Conservation (phyloP, 2,888 invertebrate species). For the Nudaria mundana region DNA sequence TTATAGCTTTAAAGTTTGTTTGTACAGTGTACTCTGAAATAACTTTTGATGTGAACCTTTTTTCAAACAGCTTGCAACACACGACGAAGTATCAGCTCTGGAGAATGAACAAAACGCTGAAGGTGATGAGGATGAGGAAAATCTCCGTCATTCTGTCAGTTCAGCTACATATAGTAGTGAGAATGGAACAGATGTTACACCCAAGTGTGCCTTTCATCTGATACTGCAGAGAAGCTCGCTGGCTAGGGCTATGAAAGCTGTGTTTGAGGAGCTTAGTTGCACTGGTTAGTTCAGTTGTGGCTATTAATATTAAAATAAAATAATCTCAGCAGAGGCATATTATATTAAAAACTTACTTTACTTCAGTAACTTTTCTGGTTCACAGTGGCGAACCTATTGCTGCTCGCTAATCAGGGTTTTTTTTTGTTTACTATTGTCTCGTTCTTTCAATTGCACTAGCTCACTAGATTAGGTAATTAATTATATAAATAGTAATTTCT, state of each 20-base stretch:
- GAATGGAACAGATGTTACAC: conserved; percentile 40
- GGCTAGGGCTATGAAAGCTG: conserved; percentile 90
- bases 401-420: too few species aligned
- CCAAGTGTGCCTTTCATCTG: conserved; percentile 87
- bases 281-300: conserved; percentile 62
- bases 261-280: conserved; percentile 88
- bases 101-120: conserved; percentile 70
- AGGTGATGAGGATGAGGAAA: conserved; percentile 68
- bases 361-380: too few species aligned
- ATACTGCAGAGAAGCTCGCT: conserved; percentile 91
- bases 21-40: too few species aligned
- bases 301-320: neutral
- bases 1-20: too few species aligned
- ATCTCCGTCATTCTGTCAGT: conserved; percentile 60
- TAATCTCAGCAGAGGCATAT: too few species aligned
- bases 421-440: too few species aligned
- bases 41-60: neutral
- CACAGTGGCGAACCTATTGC: too few species aligned
- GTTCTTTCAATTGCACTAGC: too few species aligned
- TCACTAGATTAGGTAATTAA: too few species aligned
- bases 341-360: too few species aligned
- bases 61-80: conserved; percentile 66
- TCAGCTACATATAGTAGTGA: conserved; percentile 57
- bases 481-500: too few species aligned
- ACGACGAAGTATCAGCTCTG: conserved; percentile 81